These are phyloP conservation scores for Podocnemis expansa DNA, from an alignment of 2,113 vertebrate species.

Conservation along the genomic window DNA sequence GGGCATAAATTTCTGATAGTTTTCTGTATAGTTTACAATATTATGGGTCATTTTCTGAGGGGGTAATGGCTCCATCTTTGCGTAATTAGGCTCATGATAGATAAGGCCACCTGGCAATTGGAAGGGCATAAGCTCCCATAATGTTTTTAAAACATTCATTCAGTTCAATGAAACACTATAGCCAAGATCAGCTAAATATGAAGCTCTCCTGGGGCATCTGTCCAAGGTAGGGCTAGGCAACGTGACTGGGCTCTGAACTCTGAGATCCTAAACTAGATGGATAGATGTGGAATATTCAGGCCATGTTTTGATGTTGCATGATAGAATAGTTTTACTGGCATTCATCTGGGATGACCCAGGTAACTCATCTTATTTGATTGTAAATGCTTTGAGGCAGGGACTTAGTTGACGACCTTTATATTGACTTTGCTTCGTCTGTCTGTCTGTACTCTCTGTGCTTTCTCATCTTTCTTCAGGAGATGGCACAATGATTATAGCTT, in stretches of 20 bases:
- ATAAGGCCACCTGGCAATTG: not conserved
- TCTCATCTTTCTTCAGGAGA: too few species aligned
- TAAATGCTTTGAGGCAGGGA: not conserved
- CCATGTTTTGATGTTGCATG: not conserved
- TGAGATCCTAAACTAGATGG: not conserved
- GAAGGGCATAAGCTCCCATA: not conserved
- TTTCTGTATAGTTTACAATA: not conserved
- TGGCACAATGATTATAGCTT: too few species aligned
- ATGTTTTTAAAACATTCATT: not conserved
- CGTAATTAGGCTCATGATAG: not conserved
- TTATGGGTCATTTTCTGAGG: not conserved
- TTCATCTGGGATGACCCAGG: not conserved
- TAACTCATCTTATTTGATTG: not conserved
- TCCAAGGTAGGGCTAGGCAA: not conserved
- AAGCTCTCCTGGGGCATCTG: not conserved
- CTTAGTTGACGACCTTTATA: too few species aligned
- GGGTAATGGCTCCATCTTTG: not conserved
- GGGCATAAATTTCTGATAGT: not conserved
- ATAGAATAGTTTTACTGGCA: not conserved
- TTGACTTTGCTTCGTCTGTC: too few species aligned
- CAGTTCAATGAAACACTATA: not conserved
- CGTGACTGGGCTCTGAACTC: not conserved
- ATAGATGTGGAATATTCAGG: not conserved
- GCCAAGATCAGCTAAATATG: not conserved
- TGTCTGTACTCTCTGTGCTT: too few species aligned